Evolutionary conservation across 1,140 invertebrate species (phyloP).

Genomic region (Camponotus pennsylvanicus): DNA sequence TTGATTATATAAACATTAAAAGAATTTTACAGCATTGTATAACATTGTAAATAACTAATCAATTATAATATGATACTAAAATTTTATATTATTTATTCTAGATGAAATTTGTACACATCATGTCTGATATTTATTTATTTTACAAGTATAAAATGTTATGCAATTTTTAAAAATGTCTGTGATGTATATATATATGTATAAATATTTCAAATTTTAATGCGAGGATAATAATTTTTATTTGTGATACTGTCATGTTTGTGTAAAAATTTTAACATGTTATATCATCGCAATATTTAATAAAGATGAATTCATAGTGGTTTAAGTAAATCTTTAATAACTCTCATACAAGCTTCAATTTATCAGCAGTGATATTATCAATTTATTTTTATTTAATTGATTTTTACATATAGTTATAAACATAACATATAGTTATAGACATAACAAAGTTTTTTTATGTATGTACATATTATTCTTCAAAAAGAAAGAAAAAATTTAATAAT

Average conservation of each 20-base stretch:
- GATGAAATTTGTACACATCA: conserved; percentile 44
- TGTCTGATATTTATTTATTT: conserved; percentile 2
- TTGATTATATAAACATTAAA: neutral
- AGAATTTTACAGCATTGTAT: conserved; percentile 2
- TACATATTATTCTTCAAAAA: neutral
- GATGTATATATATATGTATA: too few species aligned
- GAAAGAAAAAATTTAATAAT: neutral
- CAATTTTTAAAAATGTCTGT: neutral
- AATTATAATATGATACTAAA: conserved; percentile 23
- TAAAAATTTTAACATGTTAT: conserved; percentile 1
- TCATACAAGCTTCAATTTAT: neutral
- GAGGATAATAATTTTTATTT: conserved; percentile 1
- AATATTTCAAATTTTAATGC: neutral
- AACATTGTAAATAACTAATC: conserved; percentile 13
- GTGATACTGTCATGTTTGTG: neutral
- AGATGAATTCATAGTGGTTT: conserved; percentile 24
- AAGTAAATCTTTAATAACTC: conserved; percentile 1
- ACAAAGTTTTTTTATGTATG: neutral
- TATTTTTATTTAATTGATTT: neutral
- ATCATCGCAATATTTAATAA: conserved; percentile 15
- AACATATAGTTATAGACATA: neutral
- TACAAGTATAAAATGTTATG: neutral
- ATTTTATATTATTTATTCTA: conserved; percentile 53
- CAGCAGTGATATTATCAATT: neutral
- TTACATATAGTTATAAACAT: neutral